Conservation (phyloP, 92 coral and sea anemone species). For the Heteractis magnifica region DNA sequence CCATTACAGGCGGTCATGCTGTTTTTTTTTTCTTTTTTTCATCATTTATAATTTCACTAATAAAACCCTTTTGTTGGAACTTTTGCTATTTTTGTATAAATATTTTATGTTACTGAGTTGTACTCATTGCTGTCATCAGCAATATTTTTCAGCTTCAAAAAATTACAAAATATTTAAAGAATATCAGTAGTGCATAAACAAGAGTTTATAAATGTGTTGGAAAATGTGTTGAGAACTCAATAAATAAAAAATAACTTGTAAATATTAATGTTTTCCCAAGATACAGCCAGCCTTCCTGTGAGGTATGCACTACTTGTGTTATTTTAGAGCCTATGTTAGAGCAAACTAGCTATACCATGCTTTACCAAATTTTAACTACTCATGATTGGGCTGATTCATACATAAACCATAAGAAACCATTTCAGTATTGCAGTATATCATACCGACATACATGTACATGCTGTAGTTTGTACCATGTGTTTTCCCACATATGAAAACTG, state of each 20-base stretch:
- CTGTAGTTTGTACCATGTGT: no score
- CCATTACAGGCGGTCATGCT: neutral
- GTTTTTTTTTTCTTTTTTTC: neutral
- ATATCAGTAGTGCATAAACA: neutral
- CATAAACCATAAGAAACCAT: no score
- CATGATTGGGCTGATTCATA: no score
- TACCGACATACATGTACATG: no score
- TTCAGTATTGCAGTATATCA: no score
- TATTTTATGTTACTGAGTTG: neutral
- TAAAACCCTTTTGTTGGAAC: neutral
- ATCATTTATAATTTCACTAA: slow-evolving; percentile 1
- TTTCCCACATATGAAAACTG: no score
- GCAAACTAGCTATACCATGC: no score
- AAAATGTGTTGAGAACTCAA: neutral
- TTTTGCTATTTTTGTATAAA: slow-evolving; percentile 9
- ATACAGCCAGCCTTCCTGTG: neutral
- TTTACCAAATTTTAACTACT: no score
- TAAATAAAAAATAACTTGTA: neutral
- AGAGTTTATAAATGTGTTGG: neutral
- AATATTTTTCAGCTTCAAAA: slow-evolving; percentile 13
- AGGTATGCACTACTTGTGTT: no score
- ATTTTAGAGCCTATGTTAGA: no score
- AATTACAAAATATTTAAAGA: neutral
- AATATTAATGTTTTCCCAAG: neutral
- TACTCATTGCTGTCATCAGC: neutral